These are phyloP conservation scores for Tympanoctomys barrerae DNA, from an alignment of 2,797 vertebrate species.

Conservation along the genomic window DNA sequence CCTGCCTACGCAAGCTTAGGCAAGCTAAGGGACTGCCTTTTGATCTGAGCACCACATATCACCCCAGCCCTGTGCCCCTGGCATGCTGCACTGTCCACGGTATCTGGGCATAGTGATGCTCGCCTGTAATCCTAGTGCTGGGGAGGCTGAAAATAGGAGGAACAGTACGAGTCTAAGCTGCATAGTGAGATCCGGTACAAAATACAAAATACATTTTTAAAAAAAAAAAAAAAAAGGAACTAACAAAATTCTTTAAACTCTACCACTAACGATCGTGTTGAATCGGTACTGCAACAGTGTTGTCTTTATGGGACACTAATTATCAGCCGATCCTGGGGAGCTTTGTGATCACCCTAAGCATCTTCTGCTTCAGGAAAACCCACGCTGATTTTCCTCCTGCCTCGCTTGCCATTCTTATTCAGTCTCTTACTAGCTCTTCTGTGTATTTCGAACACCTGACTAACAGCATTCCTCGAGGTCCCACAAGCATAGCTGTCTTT, in stretches of 20 bases:
- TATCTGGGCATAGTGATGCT: too few relatives aligned
- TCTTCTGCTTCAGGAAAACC: background rate
- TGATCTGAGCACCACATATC: too few relatives aligned
- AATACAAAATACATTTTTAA: too few relatives aligned
- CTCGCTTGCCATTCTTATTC: background rate
- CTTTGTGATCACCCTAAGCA: background rate
- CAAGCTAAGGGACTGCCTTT: too few relatives aligned
- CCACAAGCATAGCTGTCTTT: background rate
- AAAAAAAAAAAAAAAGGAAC: background rate
- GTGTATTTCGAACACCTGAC: background rate
- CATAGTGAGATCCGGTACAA: too few relatives aligned
- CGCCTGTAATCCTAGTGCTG: too few relatives aligned
- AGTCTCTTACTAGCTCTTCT: background rate
- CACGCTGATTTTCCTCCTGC: background rate
- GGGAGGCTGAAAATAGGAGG: too few relatives aligned
- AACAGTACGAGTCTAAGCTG: too few relatives aligned
- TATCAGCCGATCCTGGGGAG: background rate
- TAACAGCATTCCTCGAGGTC: background rate
- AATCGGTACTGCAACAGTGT: conserved; percentile 5
- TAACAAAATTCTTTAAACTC: background rate
- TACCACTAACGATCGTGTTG: background rate
- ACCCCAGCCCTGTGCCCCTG: too few relatives aligned
- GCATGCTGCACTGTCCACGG: too few relatives aligned
- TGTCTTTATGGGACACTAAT: conserved; percentile 31
- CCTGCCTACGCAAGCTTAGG: too few relatives aligned